A percentile compares a stretch with the other conserved stretches of the same genome.
phyloP scores from a whole-genome alignment of 2,113 vertebrate species.

The Sebastes schlegelii region DNA sequence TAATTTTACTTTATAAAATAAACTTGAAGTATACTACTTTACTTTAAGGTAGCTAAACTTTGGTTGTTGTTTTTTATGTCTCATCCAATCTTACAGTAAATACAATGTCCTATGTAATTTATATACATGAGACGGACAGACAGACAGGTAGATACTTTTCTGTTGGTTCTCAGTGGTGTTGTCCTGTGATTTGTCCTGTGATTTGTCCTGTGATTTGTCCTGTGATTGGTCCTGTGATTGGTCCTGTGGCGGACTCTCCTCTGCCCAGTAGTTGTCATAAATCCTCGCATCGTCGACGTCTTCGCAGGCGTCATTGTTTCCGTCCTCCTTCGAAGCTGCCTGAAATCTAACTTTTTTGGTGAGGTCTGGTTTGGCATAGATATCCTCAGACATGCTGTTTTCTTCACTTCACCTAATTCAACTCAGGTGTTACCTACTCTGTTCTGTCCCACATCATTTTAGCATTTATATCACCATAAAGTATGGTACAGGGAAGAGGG shows the following conservation, averaged over 20 bases:
- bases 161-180: neutral
- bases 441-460: neutral
- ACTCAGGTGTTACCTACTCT: no score
- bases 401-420: neutral
- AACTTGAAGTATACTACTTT: no score
- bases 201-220: no score
- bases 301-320: neutral
- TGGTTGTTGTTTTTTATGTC: neutral
- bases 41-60: neutral
- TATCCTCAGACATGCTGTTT: constrained; percentile 19
- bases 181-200: no score
- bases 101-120: neutral
- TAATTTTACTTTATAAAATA: no score
- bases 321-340: neutral
- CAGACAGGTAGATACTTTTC: constrained; percentile 26
- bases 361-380: constrained; percentile 17
- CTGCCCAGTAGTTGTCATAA: constrained; percentile 26
- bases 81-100: neutral
- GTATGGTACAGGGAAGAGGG: neutral
- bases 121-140: neutral
- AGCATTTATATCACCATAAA: neutral
- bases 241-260: neutral
- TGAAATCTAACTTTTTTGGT: constrained; percentile 30
- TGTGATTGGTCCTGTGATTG: constrained; percentile 5
- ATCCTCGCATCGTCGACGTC: neutral